These are phyloP conservation scores for Alces alces DNA, from an alignment of 2,113 vertebrate genomes.

Conservation along the genomic window DNA sequence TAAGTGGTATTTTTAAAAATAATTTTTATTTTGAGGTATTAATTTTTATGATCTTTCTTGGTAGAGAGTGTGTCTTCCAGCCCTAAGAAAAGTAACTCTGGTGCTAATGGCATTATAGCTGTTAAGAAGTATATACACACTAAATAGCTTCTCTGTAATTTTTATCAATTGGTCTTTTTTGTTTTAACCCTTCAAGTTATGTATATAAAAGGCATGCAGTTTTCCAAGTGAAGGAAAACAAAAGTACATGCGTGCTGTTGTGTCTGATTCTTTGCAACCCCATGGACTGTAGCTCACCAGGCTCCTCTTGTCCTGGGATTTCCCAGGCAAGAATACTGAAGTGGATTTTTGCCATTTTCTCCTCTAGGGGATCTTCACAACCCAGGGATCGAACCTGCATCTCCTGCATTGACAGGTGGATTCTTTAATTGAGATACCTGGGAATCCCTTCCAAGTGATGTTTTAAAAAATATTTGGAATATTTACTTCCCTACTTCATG, in stretches of 20 bases:
- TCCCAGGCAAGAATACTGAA: neutral
- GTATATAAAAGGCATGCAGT: neutral
- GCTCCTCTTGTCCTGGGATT: neutral
- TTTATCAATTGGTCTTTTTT: neutral
- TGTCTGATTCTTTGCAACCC: neutral
- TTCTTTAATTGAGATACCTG: neutral
- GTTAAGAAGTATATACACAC: neutral
- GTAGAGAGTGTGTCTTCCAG: no score
- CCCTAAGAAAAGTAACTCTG: neutral
- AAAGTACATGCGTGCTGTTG: neutral
- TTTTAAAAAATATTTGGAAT: neutral
- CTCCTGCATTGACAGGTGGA: neutral
- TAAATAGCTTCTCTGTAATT: neutral
- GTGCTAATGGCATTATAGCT: fast-evolving
- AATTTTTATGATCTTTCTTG: neutral
- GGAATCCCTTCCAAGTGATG: neutral
- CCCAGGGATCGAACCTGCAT: neutral
- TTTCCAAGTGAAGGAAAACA: neutral
- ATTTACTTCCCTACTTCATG: neutral
- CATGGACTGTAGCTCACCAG: neutral
- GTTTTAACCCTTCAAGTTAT: neutral
- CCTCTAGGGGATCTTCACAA: neutral
- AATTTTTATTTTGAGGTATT: neutral
- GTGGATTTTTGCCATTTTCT: neutral
- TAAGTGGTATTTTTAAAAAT: neutral